Base-by-base conservation (phyloP, 64 coral and sea anemone species). In the Porites australiensis region DNA sequence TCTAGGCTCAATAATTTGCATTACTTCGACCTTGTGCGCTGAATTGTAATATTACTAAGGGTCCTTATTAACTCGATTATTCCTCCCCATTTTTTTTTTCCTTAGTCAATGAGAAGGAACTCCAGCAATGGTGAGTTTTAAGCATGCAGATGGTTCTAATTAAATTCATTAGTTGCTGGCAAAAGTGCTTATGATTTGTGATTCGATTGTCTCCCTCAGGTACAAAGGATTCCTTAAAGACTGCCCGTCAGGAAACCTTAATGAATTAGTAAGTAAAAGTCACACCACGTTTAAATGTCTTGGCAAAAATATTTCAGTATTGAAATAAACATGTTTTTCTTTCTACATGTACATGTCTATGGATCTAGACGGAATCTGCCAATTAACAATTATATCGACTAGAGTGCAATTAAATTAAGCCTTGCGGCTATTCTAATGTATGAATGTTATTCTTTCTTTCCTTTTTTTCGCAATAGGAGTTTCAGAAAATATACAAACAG, bases 401-500 rank as follows among this genome's bases (percentile, higher is more conserved):
- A 13, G 75, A 81, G 27, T n/a, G 73, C 14, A 88, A 59, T 48
- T 63, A 88, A 67, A 70, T 45, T 79, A 89, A 44, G 13, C 70
- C 45, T 74, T 4, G 75, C 15, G 53, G 43, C 44, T 16, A 46
- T 15, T 84, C 16, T 10, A 64, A 2, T 50, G 18, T 84, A 54
- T 58, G 20, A 2, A 54, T 50, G 43, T 19, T 50, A 20, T 58
- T 18, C 57, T 1, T 77, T 6, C 77, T 78, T 48, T 87, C 89
- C 16, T 70, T 59, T 92, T 64, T 64, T 87, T 83, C 47, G 14
- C 71, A 10, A 95, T 65, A 99, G 98, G 98, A 99, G 66, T 99
- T 99, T 70, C 90, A 96, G 86, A 95, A 91, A 77, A 99, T 99
- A 46, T 99, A 99, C 55, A 99, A 99, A 44, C 98, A 99, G 64